Base-by-base conservation (phyloP, 2,113 vertebrate genomes). In the Cyrtonyx montezumae region DNA sequence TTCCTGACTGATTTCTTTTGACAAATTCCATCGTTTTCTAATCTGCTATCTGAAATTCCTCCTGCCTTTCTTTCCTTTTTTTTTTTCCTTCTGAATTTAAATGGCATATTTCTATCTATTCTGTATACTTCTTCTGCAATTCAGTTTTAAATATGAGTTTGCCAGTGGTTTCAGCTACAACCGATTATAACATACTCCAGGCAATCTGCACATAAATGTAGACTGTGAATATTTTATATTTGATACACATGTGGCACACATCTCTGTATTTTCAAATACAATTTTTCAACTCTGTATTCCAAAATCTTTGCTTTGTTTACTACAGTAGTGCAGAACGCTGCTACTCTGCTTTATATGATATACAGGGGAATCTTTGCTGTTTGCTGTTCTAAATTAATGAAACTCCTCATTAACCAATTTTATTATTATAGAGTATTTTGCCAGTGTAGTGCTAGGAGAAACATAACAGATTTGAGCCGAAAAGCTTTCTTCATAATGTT, bases 371-470 rank as follows among this genome's bases (percentile, higher is more conserved):
- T 93, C 96, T 94, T 92, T 91, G 67, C 75, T 92, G 56, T 68
- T 83, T 91, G 65, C 75, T 92, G 59, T 68, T 83, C 82, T 79
- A 91, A 91, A 88, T 43, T 94, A 71, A 95, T 91, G 79, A 96
- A 96, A 97, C 43, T 96, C 71, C 59, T 96, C 92, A 95, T 96
- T 97, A 97, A 83, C 81, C 88, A 94, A 79, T 95, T 97, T 97
- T 96, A 91, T 95, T 97, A 76, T 97, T 96, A 93, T 19, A 51
- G 80, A 75, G 23, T 73, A 91, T 56, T 91, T 80, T 94, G 26
- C 82, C 82, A 90, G 5, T 83, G 23, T 88, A 96, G 88, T 58
- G 80, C 63, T 79, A 68, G 62, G 76, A 94, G 65, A 90, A 94
- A 82, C 43, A 89, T 65, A 94, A 84, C 84, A 93, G 75, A 96